Base-by-base conservation (phyloP, 2,888 invertebrate genomes). In the Coelopa pilipes region DNA sequence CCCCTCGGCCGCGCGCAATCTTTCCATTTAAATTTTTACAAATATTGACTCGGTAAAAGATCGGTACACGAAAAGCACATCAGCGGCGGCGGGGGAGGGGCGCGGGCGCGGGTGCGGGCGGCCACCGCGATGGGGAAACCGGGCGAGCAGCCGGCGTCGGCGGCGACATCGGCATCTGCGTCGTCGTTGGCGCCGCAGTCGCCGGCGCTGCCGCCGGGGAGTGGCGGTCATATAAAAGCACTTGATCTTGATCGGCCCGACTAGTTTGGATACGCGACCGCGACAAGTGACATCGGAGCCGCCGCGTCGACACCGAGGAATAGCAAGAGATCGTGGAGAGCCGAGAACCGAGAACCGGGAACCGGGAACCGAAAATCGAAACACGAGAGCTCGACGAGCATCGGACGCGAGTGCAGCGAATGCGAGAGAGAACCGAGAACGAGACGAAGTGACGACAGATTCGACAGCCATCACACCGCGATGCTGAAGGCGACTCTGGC, bases 41-140 rank as follows among this genome's bases (percentile, higher is more conserved):
- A 77, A 78, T 78, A 78, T 78, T 78, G 74, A 73, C 75, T 57
- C 47, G 73, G 69, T 74, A 70, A 65, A 17, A 76, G 72, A 76
- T 68, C 60, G 50, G 12, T 21, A 76, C 76, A 76, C 63, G 76
- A 72, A 77, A 76, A 74, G 15, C 63, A 74, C 70, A 76, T 75
- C 75, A 73, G 46, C 62, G 69, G 69, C 3, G 13, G 13, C 1
- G 12, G 24, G 45, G 12, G n/a, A n/a, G n/a, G n/a, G n/a, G n/a
- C n/a, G n/a, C n/a, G n/a, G n/a, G n/a, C n/a, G n/a, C n/a, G n/a
- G 46, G n/a, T 24, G 45, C 15, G 49, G n/a, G 0, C 47, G 55
- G 55, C 21, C 34, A 55, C 45, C 10, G 45, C n/a, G 45, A 15
- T 17, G 55, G 19, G 13, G 46, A 69, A 59, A 47, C 19, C 19